phyloP scores from a whole-genome alignment of 2,888 invertebrate species.

The Diabrotica balteata region DNA sequence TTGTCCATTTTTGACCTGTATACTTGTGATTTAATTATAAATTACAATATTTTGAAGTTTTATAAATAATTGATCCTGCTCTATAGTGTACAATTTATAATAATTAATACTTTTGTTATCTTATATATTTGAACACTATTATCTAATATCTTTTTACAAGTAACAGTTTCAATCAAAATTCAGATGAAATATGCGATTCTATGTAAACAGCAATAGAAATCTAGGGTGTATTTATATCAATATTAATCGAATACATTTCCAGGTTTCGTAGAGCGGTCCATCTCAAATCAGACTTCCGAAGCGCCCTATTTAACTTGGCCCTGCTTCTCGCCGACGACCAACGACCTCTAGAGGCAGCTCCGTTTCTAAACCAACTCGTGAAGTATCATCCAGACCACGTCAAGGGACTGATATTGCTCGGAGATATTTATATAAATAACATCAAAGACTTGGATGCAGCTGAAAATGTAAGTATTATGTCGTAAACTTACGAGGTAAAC shows the following conservation, averaged over 20 bases:
- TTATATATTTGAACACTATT: too few species aligned
- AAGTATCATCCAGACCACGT: conserved; percentile 92
- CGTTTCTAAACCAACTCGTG: conserved; percentile 89
- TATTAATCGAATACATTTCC: not conserved
- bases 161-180: too few species aligned
- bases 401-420: conserved; percentile 91
- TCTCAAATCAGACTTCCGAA: conserved; percentile 87
- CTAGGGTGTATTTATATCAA: too few species aligned
- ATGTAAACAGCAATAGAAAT: too few species aligned
- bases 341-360: conserved; percentile 89
- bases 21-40: too few species aligned
- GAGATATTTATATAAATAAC: conserved; percentile 95
- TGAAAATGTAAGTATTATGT: conserved; percentile 75
- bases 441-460: conserved; percentile 94
- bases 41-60: too few species aligned
- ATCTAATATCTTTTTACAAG: too few species aligned
- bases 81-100: too few species aligned
- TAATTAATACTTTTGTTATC: too few species aligned
- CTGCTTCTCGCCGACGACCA: conserved; percentile 87
- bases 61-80: too few species aligned
- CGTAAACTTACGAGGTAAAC: not conserved
- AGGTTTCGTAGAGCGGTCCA: conserved; percentile 73
- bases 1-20: too few species aligned
- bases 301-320: conserved; percentile 94
- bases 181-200: too few species aligned